Evolutionary conservation across 2,113 vertebrate genomes (phyloP).

Genomic region (Chamaetylas fuelleborni): DNA sequence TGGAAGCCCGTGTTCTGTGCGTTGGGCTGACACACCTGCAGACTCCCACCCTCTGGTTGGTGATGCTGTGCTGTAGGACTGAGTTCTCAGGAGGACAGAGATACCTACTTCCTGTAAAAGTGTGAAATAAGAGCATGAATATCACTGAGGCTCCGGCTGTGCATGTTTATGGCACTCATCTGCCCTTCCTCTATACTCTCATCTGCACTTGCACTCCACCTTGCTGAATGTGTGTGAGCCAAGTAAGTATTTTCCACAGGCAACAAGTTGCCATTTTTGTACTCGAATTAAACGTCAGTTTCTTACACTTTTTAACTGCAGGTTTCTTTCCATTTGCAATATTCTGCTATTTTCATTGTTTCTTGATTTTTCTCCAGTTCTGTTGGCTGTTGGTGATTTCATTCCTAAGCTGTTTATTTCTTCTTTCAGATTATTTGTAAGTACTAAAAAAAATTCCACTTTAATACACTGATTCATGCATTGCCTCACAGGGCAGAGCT

Average conservation of each 20-base stretch:
- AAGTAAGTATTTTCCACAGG: not conserved
- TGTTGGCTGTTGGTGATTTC: not conserved
- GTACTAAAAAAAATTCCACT: not conserved
- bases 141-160: not conserved
- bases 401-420: conserved; percentile 19
- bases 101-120: not conserved
- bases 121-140: not conserved
- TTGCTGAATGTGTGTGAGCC: not conserved
- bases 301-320: not conserved
- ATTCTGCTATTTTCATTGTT: not conserved
- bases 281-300: not conserved
- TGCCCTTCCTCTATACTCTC: not conserved
- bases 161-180: not conserved
- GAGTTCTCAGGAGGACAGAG: not conserved
- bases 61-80: not conserved
- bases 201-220: not conserved
- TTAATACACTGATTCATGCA: not conserved
- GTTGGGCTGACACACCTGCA: fast-evolving
- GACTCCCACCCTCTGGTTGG: fast-evolving
- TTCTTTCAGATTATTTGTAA: conserved; percentile 18
- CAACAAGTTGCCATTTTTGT: not conserved
- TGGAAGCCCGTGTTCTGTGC: fast-evolving
- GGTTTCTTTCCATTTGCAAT: not conserved
- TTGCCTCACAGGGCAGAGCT: conserved; percentile 9
- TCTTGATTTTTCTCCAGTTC: not conserved